Evolutionary conservation across 2,888 invertebrate genomes (phyloP).

Genomic region (Linyphia triangularis): DNA sequence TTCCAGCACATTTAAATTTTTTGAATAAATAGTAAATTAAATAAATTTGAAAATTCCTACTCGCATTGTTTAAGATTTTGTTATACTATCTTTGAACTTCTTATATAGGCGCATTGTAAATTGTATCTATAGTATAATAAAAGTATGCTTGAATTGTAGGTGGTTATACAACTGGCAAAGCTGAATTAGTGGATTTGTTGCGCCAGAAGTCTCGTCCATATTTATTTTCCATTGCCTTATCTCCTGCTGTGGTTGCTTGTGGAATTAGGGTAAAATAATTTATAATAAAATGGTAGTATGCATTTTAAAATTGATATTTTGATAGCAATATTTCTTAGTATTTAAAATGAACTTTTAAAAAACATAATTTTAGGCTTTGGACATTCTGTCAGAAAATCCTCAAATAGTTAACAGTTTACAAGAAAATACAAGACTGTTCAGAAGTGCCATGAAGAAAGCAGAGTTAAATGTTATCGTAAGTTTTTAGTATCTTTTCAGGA

Average conservation of each 20-base stretch:
- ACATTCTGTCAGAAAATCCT: slow-evolving; percentile 85
- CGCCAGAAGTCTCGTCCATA: slow-evolving; percentile 92
- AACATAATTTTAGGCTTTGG: slow-evolving; percentile 83
- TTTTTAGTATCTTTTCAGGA: background rate
- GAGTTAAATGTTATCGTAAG: slow-evolving; percentile 86
- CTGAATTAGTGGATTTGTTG: slow-evolving; percentile 87
- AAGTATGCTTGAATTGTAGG: no score
- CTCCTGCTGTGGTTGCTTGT: slow-evolving; percentile 91
- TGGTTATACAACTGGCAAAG: slow-evolving; percentile 90
- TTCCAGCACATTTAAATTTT: no score
- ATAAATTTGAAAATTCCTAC: no score
- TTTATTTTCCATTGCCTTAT: slow-evolving; percentile 93
- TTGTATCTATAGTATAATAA: no score
- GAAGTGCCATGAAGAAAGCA: slow-evolving; percentile 86
- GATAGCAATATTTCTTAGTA: background rate
- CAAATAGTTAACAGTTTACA: slow-evolving; percentile 85
- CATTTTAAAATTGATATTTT: background rate
- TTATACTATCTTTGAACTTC: no score
- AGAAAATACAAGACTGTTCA: slow-evolving; percentile 87
- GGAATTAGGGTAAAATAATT: slow-evolving; percentile 85
- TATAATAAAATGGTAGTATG: no score
- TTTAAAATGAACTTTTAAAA: background rate
- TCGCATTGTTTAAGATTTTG: no score
- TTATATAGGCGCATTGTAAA: no score
- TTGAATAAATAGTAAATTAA: no score